Conservation (phyloP, 1,140 invertebrate genomes). For the Magallana gigas region DNA sequence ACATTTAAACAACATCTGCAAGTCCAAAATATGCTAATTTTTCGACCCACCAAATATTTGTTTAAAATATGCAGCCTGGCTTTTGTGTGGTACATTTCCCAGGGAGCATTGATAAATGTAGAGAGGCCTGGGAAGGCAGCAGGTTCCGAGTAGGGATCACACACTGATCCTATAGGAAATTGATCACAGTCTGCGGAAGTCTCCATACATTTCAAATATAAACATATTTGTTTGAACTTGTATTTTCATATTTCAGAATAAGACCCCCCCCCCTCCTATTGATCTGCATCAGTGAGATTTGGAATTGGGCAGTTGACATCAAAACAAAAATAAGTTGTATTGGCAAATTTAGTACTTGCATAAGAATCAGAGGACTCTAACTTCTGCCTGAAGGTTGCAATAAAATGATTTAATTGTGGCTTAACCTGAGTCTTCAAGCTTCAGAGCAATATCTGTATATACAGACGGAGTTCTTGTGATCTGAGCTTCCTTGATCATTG, state of each 20-base stretch:
- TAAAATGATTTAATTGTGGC: too few relatives aligned
- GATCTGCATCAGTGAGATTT: neutral
- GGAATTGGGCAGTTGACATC: conserved; percentile 5
- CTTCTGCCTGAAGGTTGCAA: neutral
- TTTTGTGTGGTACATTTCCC: conserved; percentile 12
- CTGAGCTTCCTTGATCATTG: too few relatives aligned
- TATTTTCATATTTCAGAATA: conserved; percentile 26
- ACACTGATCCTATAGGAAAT: neutral
- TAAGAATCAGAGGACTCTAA: neutral
- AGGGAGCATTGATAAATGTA: conserved; percentile 16
- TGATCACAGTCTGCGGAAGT: neutral
- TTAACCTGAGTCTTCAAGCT: too few relatives aligned
- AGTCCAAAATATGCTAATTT: conserved; percentile 24
- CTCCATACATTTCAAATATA: conserved; percentile 21
- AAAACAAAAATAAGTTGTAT: too few relatives aligned
- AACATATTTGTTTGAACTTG: neutral
- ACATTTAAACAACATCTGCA: conserved; percentile 28
- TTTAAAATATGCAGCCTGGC: conserved; percentile 5
- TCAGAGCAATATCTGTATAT: too few relatives aligned
- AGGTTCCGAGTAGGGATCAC: neutral
- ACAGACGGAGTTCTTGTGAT: too few relatives aligned
- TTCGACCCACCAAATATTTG: conserved; percentile 37
- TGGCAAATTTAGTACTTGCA: neutral
- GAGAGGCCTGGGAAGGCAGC: neutral
- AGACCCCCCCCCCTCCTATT: neutral